A percentile compares a stretch with the other conserved stretches of the same genome.
phyloP scores from a whole-genome alignment of 2,113 vertebrate genomes.

The Platysteira castanea region DNA sequence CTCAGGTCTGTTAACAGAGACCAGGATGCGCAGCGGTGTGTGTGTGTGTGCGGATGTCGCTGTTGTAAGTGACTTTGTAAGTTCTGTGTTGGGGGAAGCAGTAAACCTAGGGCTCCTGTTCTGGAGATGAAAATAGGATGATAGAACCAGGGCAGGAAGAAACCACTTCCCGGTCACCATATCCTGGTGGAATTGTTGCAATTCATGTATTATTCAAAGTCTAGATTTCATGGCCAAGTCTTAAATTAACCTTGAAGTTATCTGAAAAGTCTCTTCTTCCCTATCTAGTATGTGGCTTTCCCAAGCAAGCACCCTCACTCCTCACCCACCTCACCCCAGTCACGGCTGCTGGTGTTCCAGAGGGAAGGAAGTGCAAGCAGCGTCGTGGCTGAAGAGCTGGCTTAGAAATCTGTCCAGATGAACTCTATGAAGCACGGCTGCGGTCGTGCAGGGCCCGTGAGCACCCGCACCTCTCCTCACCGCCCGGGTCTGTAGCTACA shows the following conservation, averaged over 20 bases:
- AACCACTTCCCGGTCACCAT: background rate
- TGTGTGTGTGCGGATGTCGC: fast-evolving
- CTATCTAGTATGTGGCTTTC: background rate
- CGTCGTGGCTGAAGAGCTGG: background rate
- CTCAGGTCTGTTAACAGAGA: background rate
- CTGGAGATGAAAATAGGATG: background rate
- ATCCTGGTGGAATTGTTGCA: background rate
- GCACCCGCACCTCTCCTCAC: fast-evolving
- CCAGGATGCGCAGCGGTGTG: background rate
- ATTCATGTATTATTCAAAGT: conserved; percentile 1
- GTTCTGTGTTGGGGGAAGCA: background rate
- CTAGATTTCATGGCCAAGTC: background rate
- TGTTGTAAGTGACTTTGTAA: background rate
- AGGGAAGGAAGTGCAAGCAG: background rate
- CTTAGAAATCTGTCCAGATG: background rate
- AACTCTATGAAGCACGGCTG: background rate
- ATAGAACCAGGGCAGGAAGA: background rate
- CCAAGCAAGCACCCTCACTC: background rate
- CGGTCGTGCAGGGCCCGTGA: fast-evolving
- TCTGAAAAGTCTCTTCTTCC: background rate
- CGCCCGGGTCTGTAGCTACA: fast-evolving
- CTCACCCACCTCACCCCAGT: background rate
- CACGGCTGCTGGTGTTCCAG: fast-evolving
- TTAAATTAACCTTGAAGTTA: conserved; percentile 7
- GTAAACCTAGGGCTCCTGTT: background rate